Evolutionary conservation across 2,888 invertebrate genomes (phyloP), one percentile per base, ranked within the genome.

Genomic region (Microchrysa polita): DNA sequence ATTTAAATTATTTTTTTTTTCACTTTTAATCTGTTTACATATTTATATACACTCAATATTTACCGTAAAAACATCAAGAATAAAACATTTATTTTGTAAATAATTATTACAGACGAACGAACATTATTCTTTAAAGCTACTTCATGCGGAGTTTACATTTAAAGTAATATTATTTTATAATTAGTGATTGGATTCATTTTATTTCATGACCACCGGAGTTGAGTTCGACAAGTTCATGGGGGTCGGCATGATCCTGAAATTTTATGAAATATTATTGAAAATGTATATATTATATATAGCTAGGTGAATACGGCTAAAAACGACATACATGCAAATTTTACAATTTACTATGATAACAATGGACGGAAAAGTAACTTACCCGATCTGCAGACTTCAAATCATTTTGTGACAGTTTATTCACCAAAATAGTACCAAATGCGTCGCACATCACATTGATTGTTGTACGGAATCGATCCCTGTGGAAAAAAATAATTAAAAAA

Each of bases 391-490:
- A 80, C 73, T 85, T 86, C 74, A 92, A 84, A 81, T 96, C 95
- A 12, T 90, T 89, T 81, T 90, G 90, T 74, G 95, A 95, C 77
- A 96, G 87, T 78, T 93, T 90, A 80, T 94, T 91, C 40, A 98
- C 96, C 72, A 98, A 91, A 74, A 94, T 94, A 59, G 97, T 96
- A 55, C 98, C 98, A 75, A 97, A 86, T 12, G 96, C 94, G 84
- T 98, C 98, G 79, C 98, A 97, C 84, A 97, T 91, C 42, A 98
- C 98, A 85, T 98, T 98, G 80, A 97, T 90, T 81, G 94, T 91
- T 81, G 95, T 90, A 82, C 94, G 90, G 89, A 94, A 94, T 78
- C 94, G 91, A 85, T 94, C 94, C 76, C 94, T 94, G 83, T 48
- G 16, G 18, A 10, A 12, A n/a, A 48, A 48, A n/a, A 48, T n/a